phyloP scores from a whole-genome alignment of 30 jellyfish, hydroid and myxozoan genomes.

The Aurelia sp. region DNA sequence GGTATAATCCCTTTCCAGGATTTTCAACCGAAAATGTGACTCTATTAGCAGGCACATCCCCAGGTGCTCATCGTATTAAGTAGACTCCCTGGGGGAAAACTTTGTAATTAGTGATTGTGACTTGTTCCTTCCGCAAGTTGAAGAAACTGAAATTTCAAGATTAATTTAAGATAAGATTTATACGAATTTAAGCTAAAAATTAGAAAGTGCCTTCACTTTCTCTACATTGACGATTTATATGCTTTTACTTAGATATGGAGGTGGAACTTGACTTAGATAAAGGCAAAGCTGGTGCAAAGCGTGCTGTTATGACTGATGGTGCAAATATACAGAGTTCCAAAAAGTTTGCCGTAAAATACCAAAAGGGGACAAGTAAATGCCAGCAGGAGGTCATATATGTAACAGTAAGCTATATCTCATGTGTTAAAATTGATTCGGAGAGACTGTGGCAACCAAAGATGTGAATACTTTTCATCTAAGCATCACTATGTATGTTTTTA shows the following conservation, averaged over 20 bases:
- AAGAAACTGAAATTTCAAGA: too few relatives aligned
- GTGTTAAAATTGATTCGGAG: background rate
- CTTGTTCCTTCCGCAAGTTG: too few relatives aligned
- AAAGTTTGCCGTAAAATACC: background rate
- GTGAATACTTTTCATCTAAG: too few relatives aligned
- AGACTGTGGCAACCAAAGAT: too few relatives aligned
- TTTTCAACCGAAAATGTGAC: too few relatives aligned
- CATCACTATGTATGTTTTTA: too few relatives aligned
- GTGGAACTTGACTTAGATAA: constrained; percentile 30
- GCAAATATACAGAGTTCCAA: background rate
- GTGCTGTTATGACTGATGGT: constrained; percentile 39
- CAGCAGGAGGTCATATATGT: constrained; percentile 8
- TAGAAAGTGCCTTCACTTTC: background rate
- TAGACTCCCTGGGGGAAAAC: too few relatives aligned
- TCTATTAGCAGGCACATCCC: too few relatives aligned
- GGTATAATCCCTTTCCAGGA: too few relatives aligned
- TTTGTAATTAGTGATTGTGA: too few relatives aligned
- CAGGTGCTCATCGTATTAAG: too few relatives aligned
- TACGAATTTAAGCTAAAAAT: background rate
- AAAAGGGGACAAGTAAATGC: constrained; percentile 1
- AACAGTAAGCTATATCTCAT: constrained; percentile 3
- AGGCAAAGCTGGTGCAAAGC: constrained; percentile 41
- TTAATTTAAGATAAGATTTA: too few relatives aligned
- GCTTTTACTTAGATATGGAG: background rate
- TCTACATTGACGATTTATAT: background rate